Evolutionary conservation across 1,140 invertebrate species (phyloP), one percentile per base, ranked within the genome.

Genomic region (Achroia grisella): DNA sequence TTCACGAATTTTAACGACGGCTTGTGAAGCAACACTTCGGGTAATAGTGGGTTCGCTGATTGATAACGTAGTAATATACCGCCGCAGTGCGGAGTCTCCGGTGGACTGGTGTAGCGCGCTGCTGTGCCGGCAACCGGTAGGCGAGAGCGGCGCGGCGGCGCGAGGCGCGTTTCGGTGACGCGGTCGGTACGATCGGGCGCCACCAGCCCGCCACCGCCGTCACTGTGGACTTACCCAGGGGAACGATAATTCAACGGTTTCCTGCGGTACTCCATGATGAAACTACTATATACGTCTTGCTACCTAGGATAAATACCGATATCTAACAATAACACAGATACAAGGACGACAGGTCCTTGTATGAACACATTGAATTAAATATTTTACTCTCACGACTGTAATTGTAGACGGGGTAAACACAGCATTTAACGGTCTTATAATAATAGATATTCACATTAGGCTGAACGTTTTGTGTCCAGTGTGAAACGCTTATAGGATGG

Each of bases 21-120:
- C 17, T 6, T 23, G 6, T 23, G 39, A 44, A 36, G 44, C 36
- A 42, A 52, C 51, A 47, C 42, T 39, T 48, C 44, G 57, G 23
- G 23, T 45, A 48, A 34, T 39, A 39, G 15, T 13, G 13, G 35
- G 17, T 44, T 23, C 27, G 27, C 12, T n/a, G 31, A 33, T 46
- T 40, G 39, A 32, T 35, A 12, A 40, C 23, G 34, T 35, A 33
- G 32, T 40, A 71, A 47, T 40, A 43, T 51, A 79, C 75, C 75
- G 69, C 62, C 70, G 70, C 75, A 74, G 62, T 74, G 75, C 77
- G 71, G 75, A 69, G 70, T 61, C 60, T 71, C 54, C 56, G 54
- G 39, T 53, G 56, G 60, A 83, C 79, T 83, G 75, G 52, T 33
- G 49, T 48, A 41, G 51, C 33, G 33, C n/a, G 10, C 34, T 33